phyloP scores from a whole-genome alignment of 2,888 invertebrate species.

The Acronicta leporina region DNA sequence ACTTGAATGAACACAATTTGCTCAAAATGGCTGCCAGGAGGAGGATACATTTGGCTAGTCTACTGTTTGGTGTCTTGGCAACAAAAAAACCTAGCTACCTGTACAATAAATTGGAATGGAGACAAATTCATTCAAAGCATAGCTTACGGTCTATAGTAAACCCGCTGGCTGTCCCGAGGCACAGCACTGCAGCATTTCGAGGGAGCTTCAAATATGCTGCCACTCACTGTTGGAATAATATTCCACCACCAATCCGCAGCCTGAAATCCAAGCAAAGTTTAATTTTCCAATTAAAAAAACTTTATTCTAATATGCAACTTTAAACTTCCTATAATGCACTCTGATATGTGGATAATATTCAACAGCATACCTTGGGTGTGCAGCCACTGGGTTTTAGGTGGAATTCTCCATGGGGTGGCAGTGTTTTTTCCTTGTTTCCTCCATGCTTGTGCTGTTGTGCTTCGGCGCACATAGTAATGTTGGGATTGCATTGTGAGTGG shows the following conservation, averaged over 20 bases:
- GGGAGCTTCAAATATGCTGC: constrained; percentile 2
- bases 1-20: constrained; percentile 9
- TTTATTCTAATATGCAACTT: background rate
- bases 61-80: background rate
- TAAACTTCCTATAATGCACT: too few species aligned
- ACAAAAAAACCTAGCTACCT: background rate
- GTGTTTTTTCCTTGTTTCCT: too few species aligned
- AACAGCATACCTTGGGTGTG: too few species aligned
- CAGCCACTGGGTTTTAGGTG: too few species aligned
- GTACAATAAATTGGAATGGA: constrained; percentile 2
- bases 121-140: background rate
- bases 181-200: background rate
- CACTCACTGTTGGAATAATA: constrained; percentile 5
- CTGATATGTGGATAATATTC: too few species aligned
- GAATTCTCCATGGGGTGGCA: too few species aligned
- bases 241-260: constrained; percentile 4
- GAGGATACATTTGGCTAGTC: background rate
- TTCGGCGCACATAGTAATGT: too few species aligned
- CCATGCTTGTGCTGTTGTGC: too few species aligned
- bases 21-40: constrained; percentile 13
- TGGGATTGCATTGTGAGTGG: too few species aligned
- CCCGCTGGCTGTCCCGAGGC: background rate
- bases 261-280: background rate
- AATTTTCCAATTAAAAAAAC: background rate
- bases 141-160: background rate